Evolutionary conservation across 2,113 vertebrate genomes (phyloP).

Genomic region (Corynorhinus townsendii): DNA sequence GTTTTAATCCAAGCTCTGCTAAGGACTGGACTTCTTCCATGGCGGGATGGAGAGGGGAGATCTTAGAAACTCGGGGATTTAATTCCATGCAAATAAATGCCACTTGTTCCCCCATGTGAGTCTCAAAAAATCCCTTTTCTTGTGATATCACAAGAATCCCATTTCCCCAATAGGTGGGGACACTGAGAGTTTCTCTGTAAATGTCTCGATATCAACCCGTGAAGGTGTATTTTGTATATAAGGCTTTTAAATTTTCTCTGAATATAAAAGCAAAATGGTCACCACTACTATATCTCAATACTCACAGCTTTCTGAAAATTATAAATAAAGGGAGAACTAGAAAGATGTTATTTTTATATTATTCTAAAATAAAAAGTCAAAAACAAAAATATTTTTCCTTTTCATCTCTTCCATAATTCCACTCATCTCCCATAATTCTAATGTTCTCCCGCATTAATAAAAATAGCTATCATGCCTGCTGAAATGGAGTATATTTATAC

Average conservation of each 20-base stretch:
- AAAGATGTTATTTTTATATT: conserved; percentile 34
- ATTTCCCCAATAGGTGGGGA: background rate
- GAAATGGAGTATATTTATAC: background rate
- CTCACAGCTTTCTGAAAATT: conserved; percentile 59
- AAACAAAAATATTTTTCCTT: conserved; percentile 60
- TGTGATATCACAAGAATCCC: background rate
- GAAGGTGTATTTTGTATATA: conserved; percentile 38
- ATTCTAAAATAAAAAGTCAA: conserved; percentile 33
- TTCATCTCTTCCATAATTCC: conserved; percentile 23
- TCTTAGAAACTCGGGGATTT: background rate
- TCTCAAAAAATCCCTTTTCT: background rate
- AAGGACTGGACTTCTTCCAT: background rate
- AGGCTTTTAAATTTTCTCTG: conserved; percentile 50
- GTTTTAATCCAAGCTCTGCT: background rate
- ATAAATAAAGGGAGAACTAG: conserved; percentile 38
- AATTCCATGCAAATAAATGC: background rate
- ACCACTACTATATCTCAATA: conserved; percentile 4
- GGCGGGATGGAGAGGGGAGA: background rate
- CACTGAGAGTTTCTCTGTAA: background rate
- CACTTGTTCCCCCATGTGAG: background rate
- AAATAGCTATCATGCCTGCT: background rate
- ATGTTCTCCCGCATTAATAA: conserved; percentile 51
- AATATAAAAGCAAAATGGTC: conserved; percentile 23
- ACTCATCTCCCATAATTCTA: conserved; percentile 50
- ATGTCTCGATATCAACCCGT: background rate